Base-by-base conservation (phyloP, 2,888 invertebrate species). In the Athripsodes cinereus region DNA sequence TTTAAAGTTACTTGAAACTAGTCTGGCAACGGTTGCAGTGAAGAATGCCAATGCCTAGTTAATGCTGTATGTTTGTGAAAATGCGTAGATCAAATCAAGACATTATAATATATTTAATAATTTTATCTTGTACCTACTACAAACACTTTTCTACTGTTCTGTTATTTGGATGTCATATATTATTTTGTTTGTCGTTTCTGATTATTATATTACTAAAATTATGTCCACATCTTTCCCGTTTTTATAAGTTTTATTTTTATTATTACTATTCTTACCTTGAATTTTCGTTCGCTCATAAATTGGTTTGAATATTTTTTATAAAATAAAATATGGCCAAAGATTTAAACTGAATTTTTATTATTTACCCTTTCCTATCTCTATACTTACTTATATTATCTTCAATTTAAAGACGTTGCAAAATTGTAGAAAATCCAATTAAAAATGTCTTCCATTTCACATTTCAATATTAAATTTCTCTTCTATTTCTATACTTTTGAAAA, bases 261-360 rank as follows among this genome's bases (percentile, higher is more conserved):
- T 26, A 10, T 26, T 26, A 10, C 10, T 26, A 10, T 26, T 40
- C 40, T 40, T 16, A 2, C n/a, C 16, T 40, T 40, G 16, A 40
- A 40, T 40, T 40, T 40, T 40, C 16, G 40, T 40, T 40, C 40
- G 5, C 40, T 40, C 40, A 40, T 40, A 40, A 13, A 40, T 40
- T 40, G 40, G 40, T 40, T 40, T 16, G 16, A 40, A 40, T 40
- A 40, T 40, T 40, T 40, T 40, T 40, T 40, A n/a, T n/a, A n/a
- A 40, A 40, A 40, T n/a, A n/a, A 40, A 40, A 40, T 40, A 40
- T 40, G 40, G 40, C 40, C 40, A 40, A 40, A 40, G 40, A 40
- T 40, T 40, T 26, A 26, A 26, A 26, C 10, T 10, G 26, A 3
- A 26, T 26, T 26, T 26, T 26, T 26, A 6, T 26, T 26, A 26